Conservation (phyloP, 2,797 vertebrate species). For the Molossus molossus region DNA sequence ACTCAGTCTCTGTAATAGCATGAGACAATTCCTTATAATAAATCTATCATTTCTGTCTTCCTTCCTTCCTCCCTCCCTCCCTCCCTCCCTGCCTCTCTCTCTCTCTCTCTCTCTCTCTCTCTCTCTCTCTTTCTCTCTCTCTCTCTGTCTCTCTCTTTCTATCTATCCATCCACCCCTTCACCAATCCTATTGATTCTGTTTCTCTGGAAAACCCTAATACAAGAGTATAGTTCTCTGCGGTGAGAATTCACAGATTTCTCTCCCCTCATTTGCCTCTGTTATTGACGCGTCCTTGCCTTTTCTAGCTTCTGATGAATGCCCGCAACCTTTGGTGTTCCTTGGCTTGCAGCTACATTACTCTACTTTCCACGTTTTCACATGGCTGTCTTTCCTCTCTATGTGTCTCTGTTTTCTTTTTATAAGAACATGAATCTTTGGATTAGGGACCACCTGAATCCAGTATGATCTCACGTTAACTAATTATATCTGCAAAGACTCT, state of each 20-base stretch:
- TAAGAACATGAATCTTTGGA: background rate
- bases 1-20: background rate
- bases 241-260: background rate
- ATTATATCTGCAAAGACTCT: background rate
- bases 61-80: too few relatives aligned
- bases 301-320: background rate
- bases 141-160: background rate
- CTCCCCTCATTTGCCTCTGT: background rate
- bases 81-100: too few relatives aligned
- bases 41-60: background rate
- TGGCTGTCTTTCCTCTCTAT: background rate
- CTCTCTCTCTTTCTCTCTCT: too few relatives aligned
- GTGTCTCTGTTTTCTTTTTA: constrained; percentile 26
- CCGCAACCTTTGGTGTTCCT: background rate
- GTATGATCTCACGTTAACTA: background rate
- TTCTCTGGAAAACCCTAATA: background rate
- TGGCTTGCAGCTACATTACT: background rate
- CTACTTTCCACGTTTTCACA: background rate
- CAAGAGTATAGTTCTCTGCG: background rate
- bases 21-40: background rate
- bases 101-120: too few relatives aligned
- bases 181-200: background rate
- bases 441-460: background rate
- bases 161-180: background rate
- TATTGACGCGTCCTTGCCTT: background rate